These are phyloP conservation scores for Athrips mouffetella DNA, from an alignment of 2,888 invertebrate genomes.

Conservation along the genomic window DNA sequence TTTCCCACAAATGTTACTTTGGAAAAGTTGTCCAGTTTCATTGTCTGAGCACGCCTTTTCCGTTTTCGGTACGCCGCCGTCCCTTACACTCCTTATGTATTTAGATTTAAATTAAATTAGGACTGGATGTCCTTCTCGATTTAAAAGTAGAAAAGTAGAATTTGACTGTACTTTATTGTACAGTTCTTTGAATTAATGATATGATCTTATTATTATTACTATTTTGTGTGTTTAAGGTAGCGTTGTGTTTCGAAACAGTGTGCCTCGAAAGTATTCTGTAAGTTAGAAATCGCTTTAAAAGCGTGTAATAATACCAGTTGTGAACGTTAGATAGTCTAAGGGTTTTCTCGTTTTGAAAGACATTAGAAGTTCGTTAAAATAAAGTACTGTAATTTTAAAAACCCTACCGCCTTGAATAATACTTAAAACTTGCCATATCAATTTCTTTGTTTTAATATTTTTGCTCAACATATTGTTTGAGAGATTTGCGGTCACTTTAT, in stretches of 20 bases:
- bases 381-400: background rate
- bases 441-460: background rate
- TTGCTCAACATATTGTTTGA: too few relatives aligned
- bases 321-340: background rate
- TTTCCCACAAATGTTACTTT: too few relatives aligned
- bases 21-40: too few relatives aligned
- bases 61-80: too few relatives aligned
- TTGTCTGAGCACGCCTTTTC: too few relatives aligned
- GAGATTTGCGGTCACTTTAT: too few relatives aligned
- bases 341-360: background rate
- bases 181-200: too few relatives aligned
- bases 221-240: conserved; percentile 2
- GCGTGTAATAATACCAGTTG: conserved; percentile 19
- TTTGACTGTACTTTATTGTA: too few relatives aligned
- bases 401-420: background rate
- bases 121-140: too few relatives aligned
- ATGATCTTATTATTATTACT: background rate
- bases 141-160: too few relatives aligned
- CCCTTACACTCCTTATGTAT: too few relatives aligned
- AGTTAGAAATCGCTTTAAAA: conserved; percentile 22
- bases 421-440: conserved; percentile 1
- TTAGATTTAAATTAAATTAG: too few relatives aligned
- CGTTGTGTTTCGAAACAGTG: conserved; percentile 15
- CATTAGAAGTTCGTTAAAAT: background rate
- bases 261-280: conserved; percentile 19